These are phyloP conservation scores for Iselma pallidipennis DNA, from an alignment of 2,888 invertebrate genomes.

Conservation along the genomic window DNA sequence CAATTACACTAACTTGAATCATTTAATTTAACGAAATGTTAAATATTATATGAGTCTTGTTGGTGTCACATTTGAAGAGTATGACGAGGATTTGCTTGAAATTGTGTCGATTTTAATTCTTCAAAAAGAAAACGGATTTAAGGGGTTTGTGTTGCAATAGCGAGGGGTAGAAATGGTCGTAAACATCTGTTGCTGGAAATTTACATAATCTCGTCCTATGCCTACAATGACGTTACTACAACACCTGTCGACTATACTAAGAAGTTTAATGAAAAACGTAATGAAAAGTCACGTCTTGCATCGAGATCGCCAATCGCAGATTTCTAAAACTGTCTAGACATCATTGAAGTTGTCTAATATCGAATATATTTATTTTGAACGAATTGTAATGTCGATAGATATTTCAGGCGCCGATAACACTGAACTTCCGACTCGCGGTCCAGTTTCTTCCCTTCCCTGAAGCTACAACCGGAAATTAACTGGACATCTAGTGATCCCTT, in stretches of 20 bases:
- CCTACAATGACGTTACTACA: constrained; percentile 29
- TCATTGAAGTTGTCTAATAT: background rate
- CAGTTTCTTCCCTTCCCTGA: constrained; percentile 12
- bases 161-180: constrained; percentile 27
- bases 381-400: constrained; percentile 8
- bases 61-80: background rate
- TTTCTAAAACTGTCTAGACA: background rate
- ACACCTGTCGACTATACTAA: constrained; percentile 29
- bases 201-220: constrained; percentile 33
- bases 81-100: background rate
- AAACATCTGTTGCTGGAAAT: constrained; percentile 34
- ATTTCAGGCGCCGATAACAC: constrained; percentile 21
- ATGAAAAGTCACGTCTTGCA: constrained; percentile 14
- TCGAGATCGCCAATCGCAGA: background rate
- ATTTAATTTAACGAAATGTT: constrained; percentile 20
- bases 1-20: constrained; percentile 19
- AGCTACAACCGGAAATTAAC: constrained; percentile 17
- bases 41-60: too few relatives aligned
- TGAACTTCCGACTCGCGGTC: constrained; percentile 16
- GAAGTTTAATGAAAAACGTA: constrained; percentile 34
- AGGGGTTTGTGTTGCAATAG: background rate
- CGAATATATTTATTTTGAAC: background rate
- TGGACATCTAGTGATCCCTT: constrained; percentile 12
- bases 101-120: background rate
- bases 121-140: background rate